A percentile compares a stretch with the other conserved stretches of the same genome.
Evolutionary conservation across 2,888 invertebrate species (phyloP).

Genomic region (Xanthostigma xanthostigma): DNA sequence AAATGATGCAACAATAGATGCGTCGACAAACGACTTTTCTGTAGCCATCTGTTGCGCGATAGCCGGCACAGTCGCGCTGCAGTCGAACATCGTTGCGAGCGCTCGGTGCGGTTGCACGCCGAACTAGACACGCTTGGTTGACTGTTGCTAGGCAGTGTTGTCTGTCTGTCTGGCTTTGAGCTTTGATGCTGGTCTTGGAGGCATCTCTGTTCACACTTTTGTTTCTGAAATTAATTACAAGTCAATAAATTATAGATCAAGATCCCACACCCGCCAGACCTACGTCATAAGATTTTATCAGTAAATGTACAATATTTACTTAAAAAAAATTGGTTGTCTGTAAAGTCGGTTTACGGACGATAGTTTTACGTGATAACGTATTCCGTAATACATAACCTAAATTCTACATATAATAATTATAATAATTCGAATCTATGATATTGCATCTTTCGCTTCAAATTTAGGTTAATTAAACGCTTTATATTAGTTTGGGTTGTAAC

Average conservation of each 20-base stretch:
- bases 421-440: too few relatives aligned
- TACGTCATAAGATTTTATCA: too few relatives aligned
- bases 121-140: not conserved
- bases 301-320: too few relatives aligned
- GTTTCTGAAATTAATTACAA: not conserved
- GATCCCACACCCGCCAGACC: too few relatives aligned
- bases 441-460: too few relatives aligned
- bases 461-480: too few relatives aligned
- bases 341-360: too few relatives aligned
- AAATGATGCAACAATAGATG: constrained; percentile 24
- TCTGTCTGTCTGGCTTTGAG: not conserved
- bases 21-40: constrained; percentile 16
- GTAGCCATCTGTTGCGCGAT: constrained; percentile 12
- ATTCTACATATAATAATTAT: too few relatives aligned
- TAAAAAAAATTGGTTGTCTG: too few relatives aligned
- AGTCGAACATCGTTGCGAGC: constrained; percentile 11
- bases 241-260: not conserved
- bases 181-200: not conserved
- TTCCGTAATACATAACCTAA: too few relatives aligned
- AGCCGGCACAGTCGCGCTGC: constrained; percentile 17
- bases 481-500: too few relatives aligned
- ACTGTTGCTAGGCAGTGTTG: constrained; percentile 4
- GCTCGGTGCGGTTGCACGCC: constrained; percentile 7
- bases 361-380: too few relatives aligned
- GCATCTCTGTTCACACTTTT: not conserved